Percentiles rank a stretch among this genome's conserved stretches.
Evolutionary conservation across 2,113 vertebrate species (phyloP).

Genomic region (Tretioscincus oriximinensis): DNA sequence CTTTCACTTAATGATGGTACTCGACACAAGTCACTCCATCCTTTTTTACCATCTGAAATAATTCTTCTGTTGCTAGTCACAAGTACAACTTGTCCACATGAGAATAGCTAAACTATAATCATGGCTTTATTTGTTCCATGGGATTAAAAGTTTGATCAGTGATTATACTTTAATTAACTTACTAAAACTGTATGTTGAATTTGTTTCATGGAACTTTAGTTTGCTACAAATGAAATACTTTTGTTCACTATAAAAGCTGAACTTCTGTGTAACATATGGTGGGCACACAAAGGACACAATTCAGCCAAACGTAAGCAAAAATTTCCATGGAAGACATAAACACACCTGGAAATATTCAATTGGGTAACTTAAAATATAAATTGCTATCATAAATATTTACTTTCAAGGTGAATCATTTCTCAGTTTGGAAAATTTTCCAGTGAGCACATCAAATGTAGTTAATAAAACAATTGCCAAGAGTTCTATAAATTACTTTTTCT

Average conservation of each 20-base stretch:
- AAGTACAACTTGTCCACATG: background rate
- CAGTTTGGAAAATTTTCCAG: conserved; percentile 8
- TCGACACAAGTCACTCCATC: background rate
- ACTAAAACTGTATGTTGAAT: conserved; percentile 15
- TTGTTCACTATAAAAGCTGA: conserved; percentile 23
- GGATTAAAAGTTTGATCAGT: conserved; percentile 36
- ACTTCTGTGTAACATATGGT: conserved; percentile 1
- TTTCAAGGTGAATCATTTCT: background rate
- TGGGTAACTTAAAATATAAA: background rate
- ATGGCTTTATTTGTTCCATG: background rate
- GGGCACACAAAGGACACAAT: background rate
- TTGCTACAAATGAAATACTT: conserved; percentile 13
- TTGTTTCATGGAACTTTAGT: background rate
- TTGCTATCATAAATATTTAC: conserved; percentile 1
- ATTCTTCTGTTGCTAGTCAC: background rate
- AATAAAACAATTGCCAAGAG: conserved; percentile 9
- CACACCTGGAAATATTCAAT: background rate
- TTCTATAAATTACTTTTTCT: background rate
- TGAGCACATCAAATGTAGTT: background rate
- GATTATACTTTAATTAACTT: background rate
- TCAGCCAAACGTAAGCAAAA: background rate
- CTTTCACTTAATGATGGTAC: background rate
- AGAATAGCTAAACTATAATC: background rate
- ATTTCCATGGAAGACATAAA: background rate
- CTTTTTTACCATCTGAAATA: background rate